Conservation (phyloP, 2,888 invertebrate species). For the Papilio gigon region DNA sequence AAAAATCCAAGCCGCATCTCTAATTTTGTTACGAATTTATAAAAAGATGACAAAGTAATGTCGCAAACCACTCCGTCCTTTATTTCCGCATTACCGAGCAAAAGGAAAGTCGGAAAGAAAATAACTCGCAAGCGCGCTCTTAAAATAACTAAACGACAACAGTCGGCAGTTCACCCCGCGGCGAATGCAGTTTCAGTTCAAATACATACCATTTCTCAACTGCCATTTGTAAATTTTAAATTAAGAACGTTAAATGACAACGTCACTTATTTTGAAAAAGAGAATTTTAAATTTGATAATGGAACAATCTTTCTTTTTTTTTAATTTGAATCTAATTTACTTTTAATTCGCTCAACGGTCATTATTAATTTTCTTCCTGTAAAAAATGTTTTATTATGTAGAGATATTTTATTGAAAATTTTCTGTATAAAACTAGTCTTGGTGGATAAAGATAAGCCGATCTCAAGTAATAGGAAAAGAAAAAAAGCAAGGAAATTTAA, state of each 20-base stretch:
- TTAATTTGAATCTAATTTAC: not conserved
- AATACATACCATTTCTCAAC: conserved; percentile 46
- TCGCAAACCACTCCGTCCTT: conserved; percentile 28
- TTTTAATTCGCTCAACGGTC: not conserved
- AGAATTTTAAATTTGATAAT: no score
- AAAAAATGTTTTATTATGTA: not conserved
- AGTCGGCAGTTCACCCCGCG: conserved; percentile 25
- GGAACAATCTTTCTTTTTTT: not conserved
- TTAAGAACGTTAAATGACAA: not conserved
- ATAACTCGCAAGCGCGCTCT: conserved; percentile 39
- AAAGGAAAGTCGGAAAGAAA: conserved; percentile 39
- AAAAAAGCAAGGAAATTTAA: not conserved
- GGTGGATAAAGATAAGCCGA: not conserved
- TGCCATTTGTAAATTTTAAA: conserved; percentile 38
- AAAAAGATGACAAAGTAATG: conserved; percentile 28
- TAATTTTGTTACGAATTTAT: conserved; percentile 10
- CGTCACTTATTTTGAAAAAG: not conserved
- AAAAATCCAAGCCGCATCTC: not conserved
- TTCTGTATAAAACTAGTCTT: not conserved
- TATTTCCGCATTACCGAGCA: conserved; percentile 39
- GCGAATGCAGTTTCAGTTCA: conserved; percentile 31
- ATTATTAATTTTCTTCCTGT: not conserved
- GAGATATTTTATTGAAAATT: not conserved
- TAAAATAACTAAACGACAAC: conserved; percentile 41
- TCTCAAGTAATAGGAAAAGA: not conserved